Percentiles rank a stretch among this genome's conserved stretches.
phyloP scores from a whole-genome alignment of 2,797 vertebrate genomes.

The Huso huso region DNA sequence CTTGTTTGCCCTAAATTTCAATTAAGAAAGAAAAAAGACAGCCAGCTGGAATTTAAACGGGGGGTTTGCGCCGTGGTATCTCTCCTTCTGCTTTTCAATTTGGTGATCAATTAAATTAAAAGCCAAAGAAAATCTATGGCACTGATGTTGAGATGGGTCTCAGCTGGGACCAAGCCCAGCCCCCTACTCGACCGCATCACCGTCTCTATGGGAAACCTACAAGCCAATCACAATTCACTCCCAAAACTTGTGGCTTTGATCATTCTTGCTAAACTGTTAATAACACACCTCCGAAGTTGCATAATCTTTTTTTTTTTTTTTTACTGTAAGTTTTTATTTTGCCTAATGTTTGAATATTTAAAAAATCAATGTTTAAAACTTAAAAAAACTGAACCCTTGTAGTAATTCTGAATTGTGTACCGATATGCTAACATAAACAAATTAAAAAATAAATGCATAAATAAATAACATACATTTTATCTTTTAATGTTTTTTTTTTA shows the following conservation, averaged over 20 bases:
- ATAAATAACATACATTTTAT: too few species aligned
- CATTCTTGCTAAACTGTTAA: conserved; percentile 9
- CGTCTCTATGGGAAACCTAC: conserved; percentile 32
- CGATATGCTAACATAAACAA: too few species aligned
- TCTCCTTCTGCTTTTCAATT: conserved; percentile 52
- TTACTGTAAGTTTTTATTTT: not conserved
- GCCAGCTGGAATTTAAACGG: conserved; percentile 32
- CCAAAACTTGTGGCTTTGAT: not conserved
- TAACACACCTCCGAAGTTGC: not conserved
- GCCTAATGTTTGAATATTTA: too few species aligned
- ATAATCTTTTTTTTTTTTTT: conserved; percentile 3
- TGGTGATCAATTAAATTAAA: conserved; percentile 64
- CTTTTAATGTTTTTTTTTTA: too few species aligned
- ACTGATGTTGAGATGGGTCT: conserved; percentile 57
- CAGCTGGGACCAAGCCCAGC: conserved; percentile 57
- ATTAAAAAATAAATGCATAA: too few species aligned
- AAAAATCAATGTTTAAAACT: too few species aligned
- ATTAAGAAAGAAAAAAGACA: conserved; percentile 36
- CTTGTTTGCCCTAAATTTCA: conserved; percentile 39
- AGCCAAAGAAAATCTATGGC: conserved; percentile 32
- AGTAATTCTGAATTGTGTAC: too few species aligned
- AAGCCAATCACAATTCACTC: conserved; percentile 31
- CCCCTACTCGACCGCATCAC: conserved; percentile 39
- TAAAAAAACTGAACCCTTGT: too few species aligned
- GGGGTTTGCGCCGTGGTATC: conserved; percentile 25